Percentiles rank a stretch among this genome's conserved stretches.
Evolutionary conservation across 1,140 invertebrate genomes (phyloP).

Genomic region (Lordiphosa collinella): DNA sequence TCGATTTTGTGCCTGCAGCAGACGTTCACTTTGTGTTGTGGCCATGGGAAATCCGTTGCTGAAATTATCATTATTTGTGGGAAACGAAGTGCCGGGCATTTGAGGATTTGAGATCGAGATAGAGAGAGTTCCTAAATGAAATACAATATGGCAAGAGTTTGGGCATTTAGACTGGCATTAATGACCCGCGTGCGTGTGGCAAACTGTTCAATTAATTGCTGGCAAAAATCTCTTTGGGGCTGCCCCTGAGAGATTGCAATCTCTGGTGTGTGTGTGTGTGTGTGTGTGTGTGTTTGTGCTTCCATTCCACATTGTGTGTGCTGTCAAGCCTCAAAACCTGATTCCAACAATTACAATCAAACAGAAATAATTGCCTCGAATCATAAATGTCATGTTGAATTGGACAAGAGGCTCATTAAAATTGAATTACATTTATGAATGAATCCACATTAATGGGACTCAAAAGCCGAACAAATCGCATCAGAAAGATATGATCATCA

Average conservation of each 20-base stretch:
- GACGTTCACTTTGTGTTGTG: slow-evolving; percentile 53
- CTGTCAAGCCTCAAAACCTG: slow-evolving; percentile 22
- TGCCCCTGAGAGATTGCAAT: too few relatives aligned
- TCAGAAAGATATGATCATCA: neutral
- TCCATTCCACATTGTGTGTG: neutral
- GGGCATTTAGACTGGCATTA: neutral
- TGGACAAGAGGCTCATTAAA: slow-evolving; percentile 17
- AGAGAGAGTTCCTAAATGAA: slow-evolving; percentile 35
- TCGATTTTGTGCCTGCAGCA: slow-evolving; percentile 62
- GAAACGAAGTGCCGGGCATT: slow-evolving; percentile 70
- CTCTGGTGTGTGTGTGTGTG: slow-evolving; percentile 1
- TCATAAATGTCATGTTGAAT: slow-evolving; percentile 56
- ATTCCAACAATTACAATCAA: slow-evolving; percentile 39
- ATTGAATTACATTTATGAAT: slow-evolving; percentile 37
- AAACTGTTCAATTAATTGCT: too few relatives aligned
- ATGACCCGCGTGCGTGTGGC: too few relatives aligned
- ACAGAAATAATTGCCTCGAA: slow-evolving; percentile 50
- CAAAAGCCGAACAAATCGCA: neutral
- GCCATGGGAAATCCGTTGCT: slow-evolving; percentile 61
- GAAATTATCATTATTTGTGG: slow-evolving; percentile 66
- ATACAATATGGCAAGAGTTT: slow-evolving; percentile 27
- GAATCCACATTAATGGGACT: slow-evolving; percentile 12
- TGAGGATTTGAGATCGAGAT: slow-evolving; percentile 12
- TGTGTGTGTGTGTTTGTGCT: slow-evolving; percentile 28
- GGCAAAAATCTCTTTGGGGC: too few relatives aligned